Percentiles rank a stretch among this genome's conserved stretches.
Conservation (phyloP, 2,797 vertebrate species). For the Lacerta agilis region DNA sequence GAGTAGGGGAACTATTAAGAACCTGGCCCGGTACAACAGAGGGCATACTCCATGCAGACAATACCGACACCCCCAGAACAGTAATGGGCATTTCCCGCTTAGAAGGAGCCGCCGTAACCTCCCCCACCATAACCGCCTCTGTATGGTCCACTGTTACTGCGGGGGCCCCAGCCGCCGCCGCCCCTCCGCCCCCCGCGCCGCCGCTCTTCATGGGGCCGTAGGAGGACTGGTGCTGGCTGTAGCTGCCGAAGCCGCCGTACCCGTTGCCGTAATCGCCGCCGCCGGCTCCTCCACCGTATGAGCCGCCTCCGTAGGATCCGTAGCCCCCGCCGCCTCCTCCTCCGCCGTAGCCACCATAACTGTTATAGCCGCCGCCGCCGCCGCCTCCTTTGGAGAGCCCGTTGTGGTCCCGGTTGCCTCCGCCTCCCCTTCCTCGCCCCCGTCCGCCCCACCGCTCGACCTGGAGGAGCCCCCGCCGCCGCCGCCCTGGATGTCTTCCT, state of each 20-base stretch:
- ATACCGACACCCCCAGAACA: slow-evolving; percentile 46
- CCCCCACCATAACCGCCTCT: slow-evolving; percentile 89
- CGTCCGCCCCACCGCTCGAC: slow-evolving; percentile 83
- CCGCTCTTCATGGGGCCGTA: slow-evolving; percentile 94
- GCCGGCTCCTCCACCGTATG: slow-evolving; percentile 86
- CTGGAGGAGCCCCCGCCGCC: slow-evolving; percentile 81
- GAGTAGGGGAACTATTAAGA: slow-evolving; percentile 60
- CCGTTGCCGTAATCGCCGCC: slow-evolving; percentile 88
- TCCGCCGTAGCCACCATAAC: slow-evolving; percentile 82
- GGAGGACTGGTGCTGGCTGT: slow-evolving; percentile 91
- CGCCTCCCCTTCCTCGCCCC: slow-evolving; percentile 77
- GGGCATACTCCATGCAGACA: slow-evolving; percentile 55
- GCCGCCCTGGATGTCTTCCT: slow-evolving; percentile 92
- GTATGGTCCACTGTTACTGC: slow-evolving; percentile 93
- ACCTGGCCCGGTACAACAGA: slow-evolving; percentile 62
- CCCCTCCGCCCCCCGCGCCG: slow-evolving; percentile 79
- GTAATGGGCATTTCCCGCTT: slow-evolving; percentile 44
- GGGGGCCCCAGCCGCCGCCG: slow-evolving; percentile 79
- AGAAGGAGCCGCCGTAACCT: slow-evolving; percentile 84
- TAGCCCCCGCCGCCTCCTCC: slow-evolving; percentile 80
- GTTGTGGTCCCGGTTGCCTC: slow-evolving; percentile 82
- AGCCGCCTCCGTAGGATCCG: slow-evolving; percentile 75
- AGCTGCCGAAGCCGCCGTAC: slow-evolving; percentile 95
- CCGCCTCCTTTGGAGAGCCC: slow-evolving; percentile 85
- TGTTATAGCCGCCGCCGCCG: slow-evolving; percentile 87